Conservation (phyloP, 2,797 vertebrate species). For the Phrynocephalus vlangalii region DNA sequence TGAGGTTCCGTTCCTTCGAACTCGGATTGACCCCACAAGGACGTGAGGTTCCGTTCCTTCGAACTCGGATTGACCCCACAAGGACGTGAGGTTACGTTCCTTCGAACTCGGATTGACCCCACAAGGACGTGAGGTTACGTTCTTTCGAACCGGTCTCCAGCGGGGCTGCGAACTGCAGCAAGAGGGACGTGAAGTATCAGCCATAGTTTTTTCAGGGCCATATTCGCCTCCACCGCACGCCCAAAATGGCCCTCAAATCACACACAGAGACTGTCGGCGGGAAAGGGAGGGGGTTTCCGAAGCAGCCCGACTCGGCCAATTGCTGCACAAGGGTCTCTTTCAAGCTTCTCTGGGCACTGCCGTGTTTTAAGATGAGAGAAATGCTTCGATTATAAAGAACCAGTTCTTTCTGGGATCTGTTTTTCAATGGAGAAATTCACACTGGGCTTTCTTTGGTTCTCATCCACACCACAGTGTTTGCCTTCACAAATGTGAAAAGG, state of each 20-base stretch:
- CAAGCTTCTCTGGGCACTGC: conserved; percentile 50
- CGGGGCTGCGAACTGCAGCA: no score
- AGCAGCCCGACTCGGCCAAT: conserved; percentile 63
- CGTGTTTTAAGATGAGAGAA: conserved; percentile 50
- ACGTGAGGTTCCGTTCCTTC: no score
- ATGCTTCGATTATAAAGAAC: conserved; percentile 56
- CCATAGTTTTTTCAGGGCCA: background rate
- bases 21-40: no score
- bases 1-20: no score
- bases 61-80: no score
- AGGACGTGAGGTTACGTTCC: no score
- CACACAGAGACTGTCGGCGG: background rate
- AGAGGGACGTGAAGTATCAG: no score
- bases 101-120: no score
- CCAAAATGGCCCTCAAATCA: background rate
- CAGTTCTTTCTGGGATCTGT: conserved; percentile 56
- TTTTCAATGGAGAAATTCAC: conserved; percentile 43
- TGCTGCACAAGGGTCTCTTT: conserved; percentile 55
- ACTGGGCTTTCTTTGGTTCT: conserved; percentile 35
- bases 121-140: no score
- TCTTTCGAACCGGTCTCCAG: no score
- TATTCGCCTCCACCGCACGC: background rate
- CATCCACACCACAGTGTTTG: conserved; percentile 49
- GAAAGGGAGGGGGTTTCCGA: conserved; percentile 59
- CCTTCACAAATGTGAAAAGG: conserved; percentile 35